Base-by-base conservation (phyloP, 2,113 vertebrate species). In the Takifugu bimaculatus region DNA sequence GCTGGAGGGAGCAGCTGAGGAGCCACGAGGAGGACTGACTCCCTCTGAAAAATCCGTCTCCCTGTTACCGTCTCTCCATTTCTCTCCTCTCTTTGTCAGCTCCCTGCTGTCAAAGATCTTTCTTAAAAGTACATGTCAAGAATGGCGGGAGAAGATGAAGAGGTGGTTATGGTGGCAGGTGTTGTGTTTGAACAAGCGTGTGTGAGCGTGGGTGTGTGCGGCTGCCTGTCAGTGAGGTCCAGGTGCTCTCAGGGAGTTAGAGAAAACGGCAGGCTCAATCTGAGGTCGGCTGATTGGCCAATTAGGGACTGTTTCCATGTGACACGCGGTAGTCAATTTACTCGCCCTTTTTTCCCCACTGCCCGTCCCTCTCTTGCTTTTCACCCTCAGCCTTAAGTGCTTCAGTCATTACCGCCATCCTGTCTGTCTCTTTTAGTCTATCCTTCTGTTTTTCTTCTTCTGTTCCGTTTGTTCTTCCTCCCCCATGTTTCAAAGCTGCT, bases 221-320 rank as follows among this genome's bases (percentile, higher is more conserved):
- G 47, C 44, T 35, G 48, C 14, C 55, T 43, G 27, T 50, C 35
- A 45, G 49, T 61, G 67, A 44, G 55, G 45, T 48, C 45, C 45
- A 48, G 45, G 45, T 48, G 45, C 45, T 48, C 45, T n/a, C n/a
- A 14, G 13, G 15, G 20, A 74, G 74, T 81, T 72, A 72, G 63
- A 70, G 69, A 74, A 66, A 81, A 75, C 63, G 54, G 73, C 76
- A 57, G 70, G 71, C 78, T 85, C 84, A 81, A 84, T 85, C 83
- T 83, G 69, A 65, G 72, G 72, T 67, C 43, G 58, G 72, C 77
- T 88, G 85, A 89, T 88, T 86, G 87, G 80, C 86, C 83, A 88
- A 88, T 88, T 90, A 89, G 78, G 66, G 63, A 80, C 75, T 79
- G 82, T 86, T 88, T 89, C 87, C 85, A 76, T 85, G 84, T 87